Evolutionary conservation across 2,797 vertebrate genomes (phyloP).

Genomic region (Australoheros facetus): DNA sequence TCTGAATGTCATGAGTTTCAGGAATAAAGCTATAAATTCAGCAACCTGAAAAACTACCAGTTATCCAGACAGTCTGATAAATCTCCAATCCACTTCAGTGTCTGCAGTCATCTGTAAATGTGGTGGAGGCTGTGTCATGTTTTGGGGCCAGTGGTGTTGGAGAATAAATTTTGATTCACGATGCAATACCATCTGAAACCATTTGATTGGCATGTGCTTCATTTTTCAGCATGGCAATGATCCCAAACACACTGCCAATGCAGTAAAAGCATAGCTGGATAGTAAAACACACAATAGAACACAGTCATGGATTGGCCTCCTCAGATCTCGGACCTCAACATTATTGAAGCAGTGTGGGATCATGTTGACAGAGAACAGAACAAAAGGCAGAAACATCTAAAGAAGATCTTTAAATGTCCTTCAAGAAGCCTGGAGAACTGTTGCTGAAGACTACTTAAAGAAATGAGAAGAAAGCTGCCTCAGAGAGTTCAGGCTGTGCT

Average conservation of each 20-base stretch:
- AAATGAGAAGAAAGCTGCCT: neutral
- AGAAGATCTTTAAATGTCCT: neutral
- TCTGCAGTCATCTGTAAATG: too few species aligned
- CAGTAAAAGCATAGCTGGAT: neutral
- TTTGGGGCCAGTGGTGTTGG: neutral
- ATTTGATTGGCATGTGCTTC: fast-evolving
- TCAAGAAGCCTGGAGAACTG: neutral
- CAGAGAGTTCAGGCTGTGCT: neutral
- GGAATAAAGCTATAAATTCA: neutral
- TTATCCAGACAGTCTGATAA: neutral
- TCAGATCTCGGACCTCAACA: too few species aligned
- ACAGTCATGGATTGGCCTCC: neutral
- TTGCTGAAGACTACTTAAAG: fast-evolving
- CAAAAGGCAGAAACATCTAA: neutral
- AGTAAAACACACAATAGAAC: fast-evolving
- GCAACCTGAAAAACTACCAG: neutral
- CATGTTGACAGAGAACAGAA: neutral
- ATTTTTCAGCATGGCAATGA: neutral
- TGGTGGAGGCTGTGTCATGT: neutral
- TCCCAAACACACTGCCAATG: fast-evolving
- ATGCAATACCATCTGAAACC: neutral
- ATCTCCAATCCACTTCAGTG: neutral
- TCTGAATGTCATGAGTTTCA: neutral
- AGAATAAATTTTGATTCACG: neutral
- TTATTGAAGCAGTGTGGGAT: neutral